Conservation (phyloP, 2,113 vertebrate species). For the Lathamus discolor region DNA sequence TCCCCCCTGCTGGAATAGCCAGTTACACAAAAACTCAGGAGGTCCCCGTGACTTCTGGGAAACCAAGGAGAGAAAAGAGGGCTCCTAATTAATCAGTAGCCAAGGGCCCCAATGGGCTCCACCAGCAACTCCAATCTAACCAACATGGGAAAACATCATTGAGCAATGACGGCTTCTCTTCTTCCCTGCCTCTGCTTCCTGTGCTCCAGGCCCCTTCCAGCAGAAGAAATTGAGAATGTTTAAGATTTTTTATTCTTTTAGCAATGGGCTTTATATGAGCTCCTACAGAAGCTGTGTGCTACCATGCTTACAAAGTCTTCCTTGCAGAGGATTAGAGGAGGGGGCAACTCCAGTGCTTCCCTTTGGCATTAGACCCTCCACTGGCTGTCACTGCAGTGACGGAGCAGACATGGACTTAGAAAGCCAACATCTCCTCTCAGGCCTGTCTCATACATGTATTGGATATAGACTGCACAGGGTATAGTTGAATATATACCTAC, state of each 20-base stretch:
- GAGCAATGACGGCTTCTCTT: neutral
- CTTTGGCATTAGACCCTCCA: neutral
- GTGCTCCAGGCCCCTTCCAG: neutral
- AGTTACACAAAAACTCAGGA: neutral
- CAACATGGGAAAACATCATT: neutral
- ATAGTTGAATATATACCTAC: neutral
- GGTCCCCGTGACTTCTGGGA: neutral
- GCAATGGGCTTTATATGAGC: neutral
- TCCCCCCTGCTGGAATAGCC: neutral
- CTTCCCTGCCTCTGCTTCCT: neutral
- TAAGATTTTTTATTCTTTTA: neutral
- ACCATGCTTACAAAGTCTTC: neutral
- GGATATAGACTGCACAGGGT: accelerated
- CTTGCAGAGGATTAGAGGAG: neutral
- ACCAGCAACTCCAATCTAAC: neutral
- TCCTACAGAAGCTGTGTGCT: neutral
- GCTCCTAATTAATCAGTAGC: neutral
- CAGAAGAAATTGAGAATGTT: neutral
- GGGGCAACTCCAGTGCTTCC: neutral
- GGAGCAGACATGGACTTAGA: neutral
- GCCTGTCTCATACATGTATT: neutral
- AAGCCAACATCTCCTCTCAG: neutral
- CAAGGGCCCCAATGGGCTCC: neutral
- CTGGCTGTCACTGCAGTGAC: neutral
- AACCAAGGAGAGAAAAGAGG: neutral